A percentile compares a stretch with the other conserved stretches of the same genome.
These are phyloP conservation scores for Zhengitettix transpicula DNA, from an alignment of 2,888 invertebrate species.

Conservation along the genomic window DNA sequence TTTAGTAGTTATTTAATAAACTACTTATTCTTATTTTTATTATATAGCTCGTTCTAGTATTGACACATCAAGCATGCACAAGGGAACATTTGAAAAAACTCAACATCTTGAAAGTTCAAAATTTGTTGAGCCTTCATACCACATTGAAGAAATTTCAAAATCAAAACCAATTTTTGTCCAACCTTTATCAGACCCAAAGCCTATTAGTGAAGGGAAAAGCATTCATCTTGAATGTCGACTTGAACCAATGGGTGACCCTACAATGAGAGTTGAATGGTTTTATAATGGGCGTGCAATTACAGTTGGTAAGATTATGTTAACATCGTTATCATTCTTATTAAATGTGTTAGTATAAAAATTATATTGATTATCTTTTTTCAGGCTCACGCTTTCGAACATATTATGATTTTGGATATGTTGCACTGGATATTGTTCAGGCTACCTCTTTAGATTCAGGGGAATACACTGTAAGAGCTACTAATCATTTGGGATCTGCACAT, in stretches of 20 bases:
- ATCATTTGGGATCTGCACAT: slow-evolving; percentile 82
- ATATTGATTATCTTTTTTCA: slow-evolving; percentile 10
- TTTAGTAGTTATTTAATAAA: not conserved
- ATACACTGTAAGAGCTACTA: slow-evolving; percentile 86
- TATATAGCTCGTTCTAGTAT: slow-evolving; percentile 67
- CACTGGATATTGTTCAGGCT: slow-evolving; percentile 85
- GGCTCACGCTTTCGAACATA: slow-evolving; percentile 80
- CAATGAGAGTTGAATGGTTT: slow-evolving; percentile 96
- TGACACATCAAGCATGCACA: slow-evolving; percentile 82
- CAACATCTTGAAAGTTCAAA: slow-evolving; percentile 70
- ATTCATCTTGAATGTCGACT: slow-evolving; percentile 82
- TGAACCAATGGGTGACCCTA: slow-evolving; percentile 91
- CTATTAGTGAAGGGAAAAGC: slow-evolving; percentile 73
- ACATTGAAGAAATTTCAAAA: slow-evolving; percentile 83
- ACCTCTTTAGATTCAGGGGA: slow-evolving; percentile 90
- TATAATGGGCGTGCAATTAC: slow-evolving; percentile 81
- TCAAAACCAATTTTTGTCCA: slow-evolving; percentile 89
- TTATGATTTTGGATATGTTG: slow-evolving; percentile 94
- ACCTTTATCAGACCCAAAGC: slow-evolving; percentile 72
- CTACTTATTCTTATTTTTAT: slow-evolving; percentile 5
- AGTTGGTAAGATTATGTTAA: slow-evolving; percentile 37
- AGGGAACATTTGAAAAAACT: slow-evolving; percentile 71
- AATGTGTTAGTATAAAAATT: no score
- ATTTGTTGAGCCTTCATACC: slow-evolving; percentile 73
- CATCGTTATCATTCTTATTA: not conserved